Conservation (phyloP, 2,888 invertebrate genomes). For the Deilephila elpenor region DNA sequence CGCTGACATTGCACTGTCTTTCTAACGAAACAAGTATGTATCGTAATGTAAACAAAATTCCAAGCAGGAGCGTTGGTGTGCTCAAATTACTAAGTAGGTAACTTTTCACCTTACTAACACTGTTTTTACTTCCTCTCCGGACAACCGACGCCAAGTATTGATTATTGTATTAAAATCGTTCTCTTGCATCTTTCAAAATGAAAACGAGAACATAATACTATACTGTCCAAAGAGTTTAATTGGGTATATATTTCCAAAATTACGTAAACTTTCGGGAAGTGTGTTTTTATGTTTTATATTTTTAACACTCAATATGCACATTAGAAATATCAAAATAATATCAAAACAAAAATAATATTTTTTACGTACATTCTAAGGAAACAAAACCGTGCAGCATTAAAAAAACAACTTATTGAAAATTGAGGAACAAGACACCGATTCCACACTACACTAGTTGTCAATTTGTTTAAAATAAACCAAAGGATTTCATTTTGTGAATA, state of each 20-base stretch:
- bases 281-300: too few relatives aligned
- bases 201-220: slow-evolving; percentile 33
- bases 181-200: slow-evolving; percentile 64
- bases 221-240: neutral
- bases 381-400: neutral
- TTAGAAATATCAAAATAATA: neutral
- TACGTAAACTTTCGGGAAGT: neutral
- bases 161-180: slow-evolving; percentile 77
- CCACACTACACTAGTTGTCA: too few relatives aligned
- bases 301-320: too few relatives aligned
- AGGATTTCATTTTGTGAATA: too few relatives aligned
- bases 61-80: neutral
- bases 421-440: neutral
- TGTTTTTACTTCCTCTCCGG: slow-evolving; percentile 68
- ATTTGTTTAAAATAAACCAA: too few relatives aligned
- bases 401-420: neutral
- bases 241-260: neutral
- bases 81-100: slow-evolving; percentile 43
- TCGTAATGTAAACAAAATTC: slow-evolving; percentile 14
- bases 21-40: slow-evolving; percentile 11
- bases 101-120: slow-evolving; percentile 66
- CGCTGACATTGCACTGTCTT: slow-evolving; percentile 32
- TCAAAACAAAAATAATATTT: neutral
- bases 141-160: slow-evolving; percentile 77
- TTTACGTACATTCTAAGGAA: neutral